A percentile compares a stretch with the other conserved stretches of the same genome.
phyloP scores from a whole-genome alignment of 2,113 vertebrate species.

The Corvus hawaiiensis region DNA sequence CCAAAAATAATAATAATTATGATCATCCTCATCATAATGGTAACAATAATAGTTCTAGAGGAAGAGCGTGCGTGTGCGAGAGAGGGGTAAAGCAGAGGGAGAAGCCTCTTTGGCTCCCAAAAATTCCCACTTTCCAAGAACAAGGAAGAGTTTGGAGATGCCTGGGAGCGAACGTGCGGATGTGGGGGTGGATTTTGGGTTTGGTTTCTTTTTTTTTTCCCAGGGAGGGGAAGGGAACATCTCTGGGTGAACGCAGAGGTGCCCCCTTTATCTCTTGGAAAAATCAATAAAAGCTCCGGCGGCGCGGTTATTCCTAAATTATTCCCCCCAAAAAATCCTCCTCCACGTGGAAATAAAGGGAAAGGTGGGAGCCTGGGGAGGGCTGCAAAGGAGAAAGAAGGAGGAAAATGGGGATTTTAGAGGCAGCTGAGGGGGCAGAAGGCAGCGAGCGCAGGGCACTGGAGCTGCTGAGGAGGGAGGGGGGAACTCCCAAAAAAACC shows the following conservation, averaged over 20 bases:
- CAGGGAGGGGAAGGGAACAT: not conserved
- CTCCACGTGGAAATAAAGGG: not conserved
- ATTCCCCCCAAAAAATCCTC: not conserved
- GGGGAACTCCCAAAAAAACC: not conserved
- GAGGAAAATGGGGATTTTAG: not conserved
- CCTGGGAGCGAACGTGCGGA: not conserved
- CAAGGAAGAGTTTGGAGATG: not conserved
- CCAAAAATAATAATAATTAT: not conserved
- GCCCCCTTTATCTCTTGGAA: not conserved
- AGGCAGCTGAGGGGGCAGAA: not conserved
- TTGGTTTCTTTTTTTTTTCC: not conserved
- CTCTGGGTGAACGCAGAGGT: not conserved
- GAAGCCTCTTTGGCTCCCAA: not conserved
- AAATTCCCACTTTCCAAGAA: constrained; percentile 3
- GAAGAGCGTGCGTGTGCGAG: not conserved
- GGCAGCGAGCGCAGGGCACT: not conserved
- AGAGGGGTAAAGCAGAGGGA: not conserved
- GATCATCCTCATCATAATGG: not conserved
- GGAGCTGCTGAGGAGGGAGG: not conserved
- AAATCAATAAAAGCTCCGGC: not conserved
- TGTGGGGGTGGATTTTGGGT: not conserved
- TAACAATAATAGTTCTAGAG: not conserved
- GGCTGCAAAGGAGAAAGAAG: not conserved
- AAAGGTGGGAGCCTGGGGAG: not conserved
- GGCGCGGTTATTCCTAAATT: not conserved